Conservation (phyloP, 2,888 invertebrate genomes). For the Trisateles emortualis region DNA sequence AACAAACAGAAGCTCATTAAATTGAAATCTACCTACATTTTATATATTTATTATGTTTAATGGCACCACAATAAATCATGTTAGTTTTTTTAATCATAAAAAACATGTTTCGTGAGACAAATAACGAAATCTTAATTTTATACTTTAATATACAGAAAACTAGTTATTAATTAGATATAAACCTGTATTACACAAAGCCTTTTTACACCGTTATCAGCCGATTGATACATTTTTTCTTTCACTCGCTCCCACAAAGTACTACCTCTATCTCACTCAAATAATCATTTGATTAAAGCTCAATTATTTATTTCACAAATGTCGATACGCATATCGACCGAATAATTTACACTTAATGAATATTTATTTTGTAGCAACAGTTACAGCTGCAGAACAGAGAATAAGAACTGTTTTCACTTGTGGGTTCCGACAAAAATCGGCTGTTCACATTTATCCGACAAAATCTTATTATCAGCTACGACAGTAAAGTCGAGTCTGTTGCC, state of each 20-base stretch:
- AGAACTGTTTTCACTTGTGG: no score
- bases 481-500: no score
- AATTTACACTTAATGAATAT: constrained; percentile 45
- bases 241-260: neutral
- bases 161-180: neutral
- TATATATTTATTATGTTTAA: neutral
- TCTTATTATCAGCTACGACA: no score
- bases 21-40: neutral
- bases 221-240: neutral
- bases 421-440: no score
- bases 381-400: no score
- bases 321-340: constrained; percentile 27
- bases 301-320: constrained; percentile 14
- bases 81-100: neutral
- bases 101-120: neutral
- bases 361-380: no score
- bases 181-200: neutral
- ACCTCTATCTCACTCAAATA: neutral
- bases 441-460: no score
- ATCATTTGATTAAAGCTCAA: constrained; percentile 4
- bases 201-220: neutral
- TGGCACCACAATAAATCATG: neutral
- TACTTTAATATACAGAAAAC: neutral
- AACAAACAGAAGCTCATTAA: neutral
- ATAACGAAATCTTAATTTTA: neutral